phyloP scores from a whole-genome alignment of 2,888 invertebrate species.

The Drosophila rellima region DNA sequence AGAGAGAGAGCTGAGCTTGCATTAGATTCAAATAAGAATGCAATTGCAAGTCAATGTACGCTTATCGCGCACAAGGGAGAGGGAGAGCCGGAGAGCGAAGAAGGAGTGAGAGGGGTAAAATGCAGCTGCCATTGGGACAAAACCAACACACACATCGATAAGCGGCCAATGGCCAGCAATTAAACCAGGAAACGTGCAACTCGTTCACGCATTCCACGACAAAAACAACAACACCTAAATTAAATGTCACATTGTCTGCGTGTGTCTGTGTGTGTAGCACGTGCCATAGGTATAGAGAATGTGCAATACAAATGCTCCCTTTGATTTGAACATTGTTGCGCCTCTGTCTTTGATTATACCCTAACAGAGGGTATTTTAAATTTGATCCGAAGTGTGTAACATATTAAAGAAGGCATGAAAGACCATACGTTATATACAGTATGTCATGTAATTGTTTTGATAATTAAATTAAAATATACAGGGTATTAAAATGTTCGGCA shows the following conservation, averaged over 20 bases:
- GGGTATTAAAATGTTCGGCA: neutral
- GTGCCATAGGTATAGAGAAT: slow-evolving; percentile 4
- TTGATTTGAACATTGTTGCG: neutral
- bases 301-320: neutral
- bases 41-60: slow-evolving; percentile 37
- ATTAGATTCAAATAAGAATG: slow-evolving; percentile 10
- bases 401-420: neutral
- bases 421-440: no score
- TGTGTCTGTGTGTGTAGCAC: slow-evolving; percentile 18
- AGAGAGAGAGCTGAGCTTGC: slow-evolving; percentile 1
- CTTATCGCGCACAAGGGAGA: slow-evolving; percentile 28
- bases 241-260: slow-evolving; percentile 52
- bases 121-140: slow-evolving; percentile 25
- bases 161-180: slow-evolving; percentile 55
- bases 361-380: neutral
- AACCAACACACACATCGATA: slow-evolving; percentile 22
- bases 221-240: slow-evolving; percentile 40
- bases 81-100: neutral
- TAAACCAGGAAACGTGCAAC: slow-evolving; percentile 59
- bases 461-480: neutral
- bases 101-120: slow-evolving; percentile 5
- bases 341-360: neutral
- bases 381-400: neutral
- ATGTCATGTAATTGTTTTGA: no score
- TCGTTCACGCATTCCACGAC: slow-evolving; percentile 43